Percentiles rank a stretch among this genome's conserved stretches.
Evolutionary conservation across 2,113 vertebrate species (phyloP).

Genomic region (Syngnathus scovelli): DNA sequence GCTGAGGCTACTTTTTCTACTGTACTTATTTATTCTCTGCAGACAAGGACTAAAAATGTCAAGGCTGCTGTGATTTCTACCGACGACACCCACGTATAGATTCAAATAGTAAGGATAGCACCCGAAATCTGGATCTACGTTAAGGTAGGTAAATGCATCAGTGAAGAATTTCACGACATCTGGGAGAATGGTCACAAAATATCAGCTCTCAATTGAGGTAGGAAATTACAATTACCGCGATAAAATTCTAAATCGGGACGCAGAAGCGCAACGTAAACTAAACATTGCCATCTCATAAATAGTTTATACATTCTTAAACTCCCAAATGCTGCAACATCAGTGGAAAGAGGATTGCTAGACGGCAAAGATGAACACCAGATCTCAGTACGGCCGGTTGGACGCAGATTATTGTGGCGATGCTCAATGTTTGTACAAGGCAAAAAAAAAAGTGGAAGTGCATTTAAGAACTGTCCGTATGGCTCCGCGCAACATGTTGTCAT

Average conservation of each 20-base stretch:
- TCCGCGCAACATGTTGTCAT: constrained; percentile 59
- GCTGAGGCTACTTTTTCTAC: background rate
- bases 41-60: background rate
- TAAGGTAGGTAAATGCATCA: constrained; percentile 18
- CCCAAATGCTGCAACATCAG: constrained; percentile 11
- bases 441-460: background rate
- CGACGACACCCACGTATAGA: background rate
- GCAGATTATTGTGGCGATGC: background rate
- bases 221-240: background rate
- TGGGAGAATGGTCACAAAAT: constrained; percentile 4
- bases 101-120: background rate
- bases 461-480: constrained; percentile 2
- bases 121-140: constrained; percentile 10
- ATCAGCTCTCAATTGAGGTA: background rate
- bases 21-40: background rate
- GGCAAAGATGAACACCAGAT: background rate
- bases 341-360: background rate
- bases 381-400: background rate
- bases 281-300: background rate
- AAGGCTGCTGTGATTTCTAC: background rate
- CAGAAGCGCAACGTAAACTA: background rate
- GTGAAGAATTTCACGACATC: constrained; percentile 6
- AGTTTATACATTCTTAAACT: background rate
- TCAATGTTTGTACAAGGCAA: background rate
- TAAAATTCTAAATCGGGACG: background rate